Base-by-base conservation (phyloP, 2,888 invertebrate species). In the Chaetogeoica ovagalla region DNA sequence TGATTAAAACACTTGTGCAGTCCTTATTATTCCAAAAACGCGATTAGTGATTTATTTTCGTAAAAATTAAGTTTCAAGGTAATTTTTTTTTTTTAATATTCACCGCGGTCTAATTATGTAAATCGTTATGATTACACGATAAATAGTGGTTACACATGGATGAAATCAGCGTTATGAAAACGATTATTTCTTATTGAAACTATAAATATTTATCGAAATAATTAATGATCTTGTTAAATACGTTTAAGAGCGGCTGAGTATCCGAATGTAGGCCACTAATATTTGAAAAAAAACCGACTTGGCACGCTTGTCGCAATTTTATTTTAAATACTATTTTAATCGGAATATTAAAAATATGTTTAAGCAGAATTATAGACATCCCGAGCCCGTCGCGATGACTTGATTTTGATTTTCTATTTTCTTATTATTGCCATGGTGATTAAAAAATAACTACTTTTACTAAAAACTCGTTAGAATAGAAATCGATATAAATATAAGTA, bases 241-340 rank as follows among this genome's bases (percentile, higher is more conserved):
- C 17, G 19, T 19, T 71, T 71, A 59, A 59, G 39, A 21, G 17
- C 48, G 48, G 59, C 57, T 13, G 43, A 1, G 3, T 23, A 23
- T 15, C 30, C 23, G 59, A 39, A 71, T 43, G 23, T 60, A 60
- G 48, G 60, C 43, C 72, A 72, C 60, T 60, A 60, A 72, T 72
- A 60, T 48, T 23, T 60, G 15, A 13, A 43, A 43, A 48, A 48
- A 0, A 11, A 15, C 11, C 23, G 3, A 21, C 43, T 5, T 13
- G 43, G 43, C 60, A 3, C 43, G 43, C 43, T 43, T 9, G 13
- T 48, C 48, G 13, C 43, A 15, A 43, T 57, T 48, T 48, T 72
- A 23, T 48, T 72, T 23, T 1, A 13, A 72, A 48, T 15, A 30
- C 23, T 71, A 43, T 66, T 48, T 15, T 43, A 66, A 23, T 43